Evolutionary conservation across 2,113 vertebrate species (phyloP).

Genomic region (Chaetura pelagica): DNA sequence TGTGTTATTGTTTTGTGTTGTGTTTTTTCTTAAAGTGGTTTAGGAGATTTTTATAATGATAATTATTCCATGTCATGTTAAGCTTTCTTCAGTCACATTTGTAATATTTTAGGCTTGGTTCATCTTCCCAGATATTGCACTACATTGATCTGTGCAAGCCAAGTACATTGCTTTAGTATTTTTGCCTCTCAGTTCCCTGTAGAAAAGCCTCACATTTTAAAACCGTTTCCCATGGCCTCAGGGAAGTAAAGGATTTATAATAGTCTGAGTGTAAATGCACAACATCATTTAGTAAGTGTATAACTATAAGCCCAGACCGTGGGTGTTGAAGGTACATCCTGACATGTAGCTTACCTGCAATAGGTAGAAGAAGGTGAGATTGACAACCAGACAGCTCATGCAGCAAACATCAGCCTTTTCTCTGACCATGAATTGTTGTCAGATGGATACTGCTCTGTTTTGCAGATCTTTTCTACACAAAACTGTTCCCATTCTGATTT

Average conservation of each 20-base stretch:
- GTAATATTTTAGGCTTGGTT: constrained; percentile 40
- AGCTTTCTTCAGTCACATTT: constrained; percentile 34
- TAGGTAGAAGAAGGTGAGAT: not conserved
- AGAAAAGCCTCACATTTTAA: constrained; percentile 32
- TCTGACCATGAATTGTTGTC: not conserved
- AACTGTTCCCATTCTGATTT: not conserved
- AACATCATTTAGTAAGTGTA: constrained; percentile 30
- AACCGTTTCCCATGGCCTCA: not conserved
- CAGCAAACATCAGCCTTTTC: not conserved
- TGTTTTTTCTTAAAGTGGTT: not conserved
- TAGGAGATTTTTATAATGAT: not conserved
- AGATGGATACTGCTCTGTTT: not conserved
- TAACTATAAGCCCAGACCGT: not conserved
- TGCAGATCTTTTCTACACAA: not conserved
- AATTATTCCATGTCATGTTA: constrained; percentile 54
- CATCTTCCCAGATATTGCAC: constrained; percentile 34
- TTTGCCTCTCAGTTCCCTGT: constrained; percentile 7
- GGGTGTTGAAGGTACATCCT: not conserved
- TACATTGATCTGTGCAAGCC: constrained; percentile 28
- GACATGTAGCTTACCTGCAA: not conserved
- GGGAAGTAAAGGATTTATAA: constrained; percentile 46
- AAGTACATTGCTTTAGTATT: constrained; percentile 1
- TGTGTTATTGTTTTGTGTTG: no score
- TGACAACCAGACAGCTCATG: not conserved
- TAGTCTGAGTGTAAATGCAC: constrained; percentile 24